Evolutionary conservation across 2,888 invertebrate genomes (phyloP).

Genomic region (Hylaea fasciaria): DNA sequence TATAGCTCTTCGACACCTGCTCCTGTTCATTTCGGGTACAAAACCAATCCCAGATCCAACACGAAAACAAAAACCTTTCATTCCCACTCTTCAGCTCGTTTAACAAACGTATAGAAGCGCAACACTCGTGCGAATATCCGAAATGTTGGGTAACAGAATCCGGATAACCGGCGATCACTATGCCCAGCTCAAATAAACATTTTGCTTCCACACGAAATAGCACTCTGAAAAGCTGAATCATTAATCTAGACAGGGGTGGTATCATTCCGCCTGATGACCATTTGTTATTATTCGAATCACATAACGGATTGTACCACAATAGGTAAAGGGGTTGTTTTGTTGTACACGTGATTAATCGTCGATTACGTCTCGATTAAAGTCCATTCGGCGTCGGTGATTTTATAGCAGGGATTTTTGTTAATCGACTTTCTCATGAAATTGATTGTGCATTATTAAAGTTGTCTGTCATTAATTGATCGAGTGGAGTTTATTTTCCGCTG

Average conservation of each 20-base stretch:
- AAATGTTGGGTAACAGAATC: too few relatives aligned
- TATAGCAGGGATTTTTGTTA: not conserved
- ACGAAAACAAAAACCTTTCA: not conserved
- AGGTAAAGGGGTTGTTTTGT: not conserved
- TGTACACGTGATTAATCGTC: not conserved
- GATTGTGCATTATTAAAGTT: too few relatives aligned
- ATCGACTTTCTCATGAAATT: too few relatives aligned
- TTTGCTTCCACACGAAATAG: not conserved
- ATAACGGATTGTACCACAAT: too few relatives aligned
- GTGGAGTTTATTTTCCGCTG: not conserved
- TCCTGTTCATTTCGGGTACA: too few relatives aligned
- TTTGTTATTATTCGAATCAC: conserved; percentile 13
- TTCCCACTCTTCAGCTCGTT: not conserved
- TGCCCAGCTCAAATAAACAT: not conserved
- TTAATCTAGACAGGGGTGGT: conserved; percentile 1
- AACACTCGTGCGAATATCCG: too few relatives aligned
- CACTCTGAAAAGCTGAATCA: conserved; percentile 5
- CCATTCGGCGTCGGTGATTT: not conserved
- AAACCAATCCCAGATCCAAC: too few relatives aligned
- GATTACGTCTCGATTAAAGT: not conserved
- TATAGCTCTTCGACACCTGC: too few relatives aligned
- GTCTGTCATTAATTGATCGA: not conserved
- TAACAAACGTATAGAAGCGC: too few relatives aligned
- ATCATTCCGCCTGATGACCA: conserved; percentile 18
- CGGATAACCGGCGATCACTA: too few relatives aligned